These are phyloP conservation scores for Neocrepidodera transversa DNA, from an alignment of 2,888 invertebrate species.

Conservation along the genomic window DNA sequence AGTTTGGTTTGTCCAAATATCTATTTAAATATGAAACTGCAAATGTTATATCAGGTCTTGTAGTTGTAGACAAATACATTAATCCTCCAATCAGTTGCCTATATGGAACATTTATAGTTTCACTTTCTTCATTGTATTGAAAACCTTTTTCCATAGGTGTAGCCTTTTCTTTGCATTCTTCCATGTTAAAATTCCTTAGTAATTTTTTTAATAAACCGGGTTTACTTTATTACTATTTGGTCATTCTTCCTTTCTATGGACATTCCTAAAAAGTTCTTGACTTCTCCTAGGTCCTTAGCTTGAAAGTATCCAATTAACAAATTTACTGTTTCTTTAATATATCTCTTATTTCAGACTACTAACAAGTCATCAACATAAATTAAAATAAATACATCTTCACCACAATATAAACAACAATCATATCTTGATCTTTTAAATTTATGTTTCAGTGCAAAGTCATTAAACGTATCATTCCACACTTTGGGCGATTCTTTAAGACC, in stretches of 20 bases:
- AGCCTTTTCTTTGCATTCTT: too few species aligned
- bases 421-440: slow-evolving; percentile 24
- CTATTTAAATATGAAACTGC: slow-evolving; percentile 37
- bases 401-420: slow-evolving; percentile 20
- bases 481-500: slow-evolving; percentile 32
- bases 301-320: slow-evolving; percentile 30
- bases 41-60: slow-evolving; percentile 40
- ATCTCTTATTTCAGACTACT: slow-evolving; percentile 20
- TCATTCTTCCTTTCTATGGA: slow-evolving; percentile 25
- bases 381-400: slow-evolving; percentile 22
- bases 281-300: slow-evolving; percentile 34
- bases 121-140: slow-evolving; percentile 25
- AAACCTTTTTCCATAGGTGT: slow-evolving; percentile 15
- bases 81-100: slow-evolving; percentile 32
- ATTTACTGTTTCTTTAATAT: slow-evolving; percentile 12
- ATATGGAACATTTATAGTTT: slow-evolving; percentile 31
- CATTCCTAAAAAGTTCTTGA: slow-evolving; percentile 33
- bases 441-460: slow-evolving; percentile 28
- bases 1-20: slow-evolving; percentile 36
- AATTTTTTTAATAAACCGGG: too few species aligned
- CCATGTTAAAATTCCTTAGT: too few species aligned
- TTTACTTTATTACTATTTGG: too few species aligned
- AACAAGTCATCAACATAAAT: slow-evolving; percentile 41
- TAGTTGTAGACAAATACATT: slow-evolving; percentile 34
- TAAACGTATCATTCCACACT: slow-evolving; percentile 33